These are phyloP conservation scores for Seriola dumerili DNA, from an alignment of 2,113 vertebrate genomes.

Conservation along the genomic window DNA sequence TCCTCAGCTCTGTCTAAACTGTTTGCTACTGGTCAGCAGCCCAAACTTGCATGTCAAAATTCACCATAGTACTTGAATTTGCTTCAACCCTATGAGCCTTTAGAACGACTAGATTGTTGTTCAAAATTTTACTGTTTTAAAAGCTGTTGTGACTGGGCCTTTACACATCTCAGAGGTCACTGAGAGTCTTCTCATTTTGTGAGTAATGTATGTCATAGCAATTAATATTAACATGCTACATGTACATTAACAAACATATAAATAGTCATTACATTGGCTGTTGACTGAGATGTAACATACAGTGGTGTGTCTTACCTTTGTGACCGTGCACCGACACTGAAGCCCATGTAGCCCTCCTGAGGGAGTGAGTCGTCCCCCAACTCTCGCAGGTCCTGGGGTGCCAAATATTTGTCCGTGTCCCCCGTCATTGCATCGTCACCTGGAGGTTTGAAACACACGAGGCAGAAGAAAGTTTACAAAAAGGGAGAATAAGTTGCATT, in stretches of 20 bases:
- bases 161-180: too few species aligned
- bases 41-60: too few species aligned
- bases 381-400: conserved; percentile 96
- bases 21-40: too few species aligned
- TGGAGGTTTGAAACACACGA: conserved; percentile 62
- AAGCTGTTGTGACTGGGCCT: too few species aligned
- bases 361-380: conserved; percentile 97
- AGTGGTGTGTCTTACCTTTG: conserved; percentile 88
- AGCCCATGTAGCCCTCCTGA: conserved; percentile 97
- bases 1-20: too few species aligned
- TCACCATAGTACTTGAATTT: too few species aligned
- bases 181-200: too few species aligned
- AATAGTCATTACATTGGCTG: background rate
- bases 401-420: conserved; percentile 96
- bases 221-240: background rate
- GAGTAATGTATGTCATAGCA: too few species aligned
- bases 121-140: too few species aligned
- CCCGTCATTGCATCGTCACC: conserved; percentile 98
- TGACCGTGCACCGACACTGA: conserved; percentile 94
- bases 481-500: background rate
- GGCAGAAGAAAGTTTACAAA: background rate
- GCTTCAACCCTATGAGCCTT: too few species aligned
- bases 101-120: too few species aligned
- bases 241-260: background rate
- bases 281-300: fast-evolving